phyloP scores from a whole-genome alignment of 2,888 invertebrate genomes.

The Enchytraeus crypticus region DNA sequence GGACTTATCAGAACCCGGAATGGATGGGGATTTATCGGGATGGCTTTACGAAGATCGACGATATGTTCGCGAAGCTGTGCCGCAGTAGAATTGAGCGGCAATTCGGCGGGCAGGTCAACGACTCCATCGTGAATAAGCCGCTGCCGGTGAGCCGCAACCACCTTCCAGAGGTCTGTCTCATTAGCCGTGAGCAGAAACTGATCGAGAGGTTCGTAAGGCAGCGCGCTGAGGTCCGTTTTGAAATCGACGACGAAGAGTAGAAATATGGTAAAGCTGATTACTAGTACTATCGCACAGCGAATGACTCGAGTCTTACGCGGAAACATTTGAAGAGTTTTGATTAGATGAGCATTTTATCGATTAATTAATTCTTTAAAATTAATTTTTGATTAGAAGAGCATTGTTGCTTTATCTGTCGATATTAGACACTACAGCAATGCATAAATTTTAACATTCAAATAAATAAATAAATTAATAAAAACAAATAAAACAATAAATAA shows the following conservation, averaged over 20 bases:
- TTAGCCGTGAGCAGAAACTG: conserved; percentile 13
- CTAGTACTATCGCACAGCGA: conserved; percentile 7
- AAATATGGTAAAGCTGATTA: conserved; percentile 3
- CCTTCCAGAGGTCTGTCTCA: conserved; percentile 15
- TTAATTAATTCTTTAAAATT: too few relatives aligned
- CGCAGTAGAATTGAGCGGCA: background rate
- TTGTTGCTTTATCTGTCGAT: too few relatives aligned
- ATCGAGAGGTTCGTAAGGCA: conserved; percentile 7
- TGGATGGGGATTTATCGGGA: conserved; percentile 33
- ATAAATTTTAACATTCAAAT: too few relatives aligned
- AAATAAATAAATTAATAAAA: too few relatives aligned
- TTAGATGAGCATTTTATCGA: too few relatives aligned
- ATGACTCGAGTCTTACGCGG: conserved; percentile 19
- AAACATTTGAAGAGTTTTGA: too few relatives aligned
- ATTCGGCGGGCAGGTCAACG: conserved; percentile 10
- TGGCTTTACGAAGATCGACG: conserved; percentile 7
- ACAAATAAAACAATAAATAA: too few relatives aligned
- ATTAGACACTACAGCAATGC: too few relatives aligned
- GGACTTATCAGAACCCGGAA: conserved; percentile 35
- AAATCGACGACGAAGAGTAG: conserved; percentile 6
- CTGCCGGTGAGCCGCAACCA: conserved; percentile 7
- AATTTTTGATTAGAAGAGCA: too few relatives aligned
- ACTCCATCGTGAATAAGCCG: background rate
- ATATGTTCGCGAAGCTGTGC: conserved; percentile 14
- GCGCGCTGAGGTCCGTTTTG: background rate